Evolutionary conservation across 1,140 invertebrate genomes (phyloP), one percentile per base, ranked within the genome.

Genomic region (Stegodyphus dumicola): DNA sequence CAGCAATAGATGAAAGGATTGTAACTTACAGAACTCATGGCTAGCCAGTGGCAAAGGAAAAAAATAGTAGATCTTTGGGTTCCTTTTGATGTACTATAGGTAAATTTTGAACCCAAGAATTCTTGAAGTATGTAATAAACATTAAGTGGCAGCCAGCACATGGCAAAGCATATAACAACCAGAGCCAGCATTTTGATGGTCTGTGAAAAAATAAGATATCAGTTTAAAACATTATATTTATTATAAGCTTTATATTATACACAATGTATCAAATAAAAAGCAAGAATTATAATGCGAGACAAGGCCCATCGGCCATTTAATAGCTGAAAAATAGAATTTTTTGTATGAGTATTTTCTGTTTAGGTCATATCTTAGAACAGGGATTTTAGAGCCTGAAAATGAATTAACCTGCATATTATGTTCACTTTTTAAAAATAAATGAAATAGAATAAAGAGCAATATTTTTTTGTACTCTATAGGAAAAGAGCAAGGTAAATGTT

Each of bases 1-100:
- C 92, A 92, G 85, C 92, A 92, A 88, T 93, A 93, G 51, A 93
- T 92, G 81, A 92, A 91, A 0, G 92, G 92, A 87, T 93, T 93
- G 88, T 91, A 92, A 87, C 91, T 92, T 52, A 91, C 91, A 87
- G 91, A 91, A n/a, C 80, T 96, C 95, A 97, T 97, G 64, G 96
- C 95, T 81, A 97, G 91, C 93, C 95, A 96, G 89, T 97, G 95
- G 85, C 94, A 93, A 6, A 92, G 91, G 88, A 95, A 94, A 93
- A 94, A 96, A 54, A 95, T 90, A 88, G 83, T 89, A 90, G 75
- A 77, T 7, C 88, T 80, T 86, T 88, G 90, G 87, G 6, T 87
- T 84, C 78, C 89, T 77, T 6, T 86, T 76, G 65, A 90, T 7
- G 54, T 60, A 7, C 17, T 18, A 2, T 18, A 18, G 2, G 17